A percentile compares a stretch with the other conserved stretches of the same genome.
phyloP scores from a whole-genome alignment of 2,797 vertebrate genomes.

The Muraenolepis orangiensis region DNA sequence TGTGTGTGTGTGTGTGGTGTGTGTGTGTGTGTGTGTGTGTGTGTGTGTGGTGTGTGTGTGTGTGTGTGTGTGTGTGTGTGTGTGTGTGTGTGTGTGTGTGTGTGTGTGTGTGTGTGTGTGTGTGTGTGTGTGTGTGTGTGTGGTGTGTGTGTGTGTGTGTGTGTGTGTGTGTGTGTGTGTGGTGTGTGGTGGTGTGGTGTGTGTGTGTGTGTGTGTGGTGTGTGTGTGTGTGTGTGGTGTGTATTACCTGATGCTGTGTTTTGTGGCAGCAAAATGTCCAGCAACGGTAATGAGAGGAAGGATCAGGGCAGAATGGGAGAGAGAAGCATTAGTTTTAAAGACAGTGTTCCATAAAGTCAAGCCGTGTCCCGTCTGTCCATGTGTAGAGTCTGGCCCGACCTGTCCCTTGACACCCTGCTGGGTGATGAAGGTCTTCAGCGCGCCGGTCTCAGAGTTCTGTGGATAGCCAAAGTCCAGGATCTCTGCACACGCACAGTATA shows the following conservation, averaged over 20 bases:
- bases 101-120: neutral
- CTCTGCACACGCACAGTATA: slow-evolving; percentile 71
- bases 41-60: no score
- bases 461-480: slow-evolving; percentile 99
- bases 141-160: neutral
- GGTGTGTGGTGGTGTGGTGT: slow-evolving; percentile 67
- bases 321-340: neutral
- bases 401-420: slow-evolving; percentile 99
- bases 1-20: neutral
- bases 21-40: no score
- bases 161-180: neutral
- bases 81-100: slow-evolving; percentile 12
- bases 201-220: neutral
- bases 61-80: no score
- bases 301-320: neutral
- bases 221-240: neutral
- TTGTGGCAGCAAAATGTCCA: slow-evolving; percentile 15
- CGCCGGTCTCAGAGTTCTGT: slow-evolving; percentile 98
- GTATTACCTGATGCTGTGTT: slow-evolving; percentile 75
- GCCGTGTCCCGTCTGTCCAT: neutral
- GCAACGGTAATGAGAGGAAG: neutral
- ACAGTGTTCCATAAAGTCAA: neutral
- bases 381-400: slow-evolving; percentile 72
- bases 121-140: neutral
- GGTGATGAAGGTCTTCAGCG: slow-evolving; percentile 98